Evolutionary conservation across 2,113 vertebrate species (phyloP), one percentile per base, ranked within the genome.

Genomic region (Siphamia tubifer): DNA sequence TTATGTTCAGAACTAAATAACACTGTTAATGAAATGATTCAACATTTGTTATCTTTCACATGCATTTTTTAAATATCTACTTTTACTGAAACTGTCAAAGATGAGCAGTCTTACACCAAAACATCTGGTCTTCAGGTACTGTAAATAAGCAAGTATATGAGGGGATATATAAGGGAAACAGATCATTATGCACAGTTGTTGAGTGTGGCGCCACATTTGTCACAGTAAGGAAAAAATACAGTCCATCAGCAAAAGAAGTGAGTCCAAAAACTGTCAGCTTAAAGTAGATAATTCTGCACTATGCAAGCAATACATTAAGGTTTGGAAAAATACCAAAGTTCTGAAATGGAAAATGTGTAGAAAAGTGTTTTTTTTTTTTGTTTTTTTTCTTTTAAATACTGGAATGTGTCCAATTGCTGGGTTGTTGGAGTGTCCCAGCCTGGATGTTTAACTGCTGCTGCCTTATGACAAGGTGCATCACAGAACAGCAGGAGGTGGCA

Each of bases 321-420:
- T 57, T 68, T 81, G 77, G 74, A 81, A 65, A 47, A 39, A 39
- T 19, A 58, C 60, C 75, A 75, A n/a, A 72, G 6, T 31, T 40
- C 13, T 48, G 48, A 48, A 54, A 61, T 51, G 68, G 42, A 76
- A 82, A 76, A 78, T 47, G 24, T 31, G 53, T 27, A 63, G 32
- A 34, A 30, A 47, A 23, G 30, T 48, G 36, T 15, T 17, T 55
- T n/a, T 48, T 48, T 57, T 62, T 16, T n/a, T n/a, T n/a, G n/a
- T n/a, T n/a, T n/a, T n/a, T n/a, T n/a, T n/a, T n/a, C n/a, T n/a
- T n/a, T n/a, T n/a, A n/a, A n/a, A 53, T 5, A 7, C 39, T 81
- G 78, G 70, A 66, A 31, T 10, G 17, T 16, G 28, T 73, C 63
- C 67, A 73, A 36, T 58, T 35, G n/a, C 23, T 1, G 25, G 43